Evolutionary conservation across 2,797 vertebrate species (phyloP).

Genomic region (Gambelia wislizenii): DNA sequence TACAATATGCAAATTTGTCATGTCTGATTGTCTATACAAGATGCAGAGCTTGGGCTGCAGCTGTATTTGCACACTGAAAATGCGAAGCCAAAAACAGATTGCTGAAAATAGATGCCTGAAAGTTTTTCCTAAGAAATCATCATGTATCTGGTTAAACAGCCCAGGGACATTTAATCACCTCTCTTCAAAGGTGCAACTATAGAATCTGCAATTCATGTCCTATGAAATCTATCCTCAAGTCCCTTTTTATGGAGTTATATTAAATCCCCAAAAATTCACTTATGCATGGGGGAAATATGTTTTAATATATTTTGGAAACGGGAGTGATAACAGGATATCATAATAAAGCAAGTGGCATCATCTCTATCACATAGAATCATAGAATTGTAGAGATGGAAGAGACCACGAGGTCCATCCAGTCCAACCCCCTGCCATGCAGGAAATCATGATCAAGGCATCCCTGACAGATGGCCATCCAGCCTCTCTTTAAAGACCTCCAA

Average conservation of each 20-base stretch:
- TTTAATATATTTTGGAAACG: background rate
- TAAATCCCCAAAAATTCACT: constrained; percentile 1
- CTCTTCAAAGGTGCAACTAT: constrained; percentile 22
- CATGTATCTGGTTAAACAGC: constrained; percentile 14
- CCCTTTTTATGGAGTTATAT: constrained; percentile 20
- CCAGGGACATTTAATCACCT: constrained; percentile 8
- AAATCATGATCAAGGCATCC: no score
- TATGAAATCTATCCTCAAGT: constrained; percentile 31
- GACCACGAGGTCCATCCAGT: no score
- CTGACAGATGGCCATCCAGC: no score
- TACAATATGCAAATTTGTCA: constrained; percentile 53
- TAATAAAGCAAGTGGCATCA: background rate
- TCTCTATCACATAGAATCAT: no score
- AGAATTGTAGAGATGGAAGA: no score
- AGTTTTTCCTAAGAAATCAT: background rate
- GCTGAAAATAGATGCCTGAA: constrained; percentile 22
- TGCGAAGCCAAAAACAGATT: constrained; percentile 38
- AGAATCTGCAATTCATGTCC: background rate
- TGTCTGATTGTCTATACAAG: constrained; percentile 41
- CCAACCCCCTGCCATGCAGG: no score
- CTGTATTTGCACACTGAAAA: constrained; percentile 40
- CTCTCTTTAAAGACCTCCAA: no score
- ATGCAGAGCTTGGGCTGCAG: constrained; percentile 45
- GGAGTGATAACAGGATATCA: background rate
- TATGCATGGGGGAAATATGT: background rate